These are phyloP conservation scores for Drosophila rhopaloa DNA, from an alignment of 1,140 invertebrate genomes.

Conservation along the genomic window DNA sequence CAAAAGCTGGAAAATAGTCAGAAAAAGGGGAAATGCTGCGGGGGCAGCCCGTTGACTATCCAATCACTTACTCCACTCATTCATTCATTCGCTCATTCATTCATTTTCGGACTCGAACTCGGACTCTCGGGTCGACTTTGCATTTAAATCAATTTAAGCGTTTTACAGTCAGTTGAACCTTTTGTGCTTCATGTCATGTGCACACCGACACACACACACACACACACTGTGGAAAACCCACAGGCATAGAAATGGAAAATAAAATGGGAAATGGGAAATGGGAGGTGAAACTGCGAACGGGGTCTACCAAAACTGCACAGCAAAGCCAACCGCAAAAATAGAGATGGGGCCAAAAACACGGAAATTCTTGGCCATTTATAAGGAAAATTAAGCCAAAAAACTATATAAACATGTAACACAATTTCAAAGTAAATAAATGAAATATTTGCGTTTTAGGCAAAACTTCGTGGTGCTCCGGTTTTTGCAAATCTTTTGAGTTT, in stretches of 20 bases:
- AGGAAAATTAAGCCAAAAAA: not conserved
- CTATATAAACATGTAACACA: no score
- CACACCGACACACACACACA: slow-evolving; percentile 20
- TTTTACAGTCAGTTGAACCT: slow-evolving; percentile 81
- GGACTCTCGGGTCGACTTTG: slow-evolving; percentile 67
- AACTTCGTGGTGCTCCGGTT: no score
- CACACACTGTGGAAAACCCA: slow-evolving; percentile 22
- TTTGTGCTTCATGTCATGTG: slow-evolving; percentile 66
- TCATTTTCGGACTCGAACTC: slow-evolving; percentile 37
- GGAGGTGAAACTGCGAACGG: not conserved
- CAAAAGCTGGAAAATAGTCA: slow-evolving; percentile 10
- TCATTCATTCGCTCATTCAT: slow-evolving; percentile 56
- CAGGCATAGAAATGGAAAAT: slow-evolving; percentile 35
- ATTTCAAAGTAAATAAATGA: no score
- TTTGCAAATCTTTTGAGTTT: no score
- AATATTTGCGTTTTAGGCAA: no score
- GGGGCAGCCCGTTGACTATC: slow-evolving; percentile 24
- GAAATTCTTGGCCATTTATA: not conserved
- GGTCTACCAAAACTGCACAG: slow-evolving; percentile 20
- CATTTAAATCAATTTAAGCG: slow-evolving; percentile 83
- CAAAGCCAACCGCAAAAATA: slow-evolving; percentile 40
- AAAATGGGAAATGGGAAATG: slow-evolving; percentile 12
- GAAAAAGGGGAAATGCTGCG: slow-evolving; percentile 1
- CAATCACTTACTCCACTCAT: slow-evolving; percentile 51
- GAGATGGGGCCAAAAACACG: slow-evolving; percentile 18